phyloP scores from a whole-genome alignment of 2,113 vertebrate genomes.

The Eulacestoma nigropectus region DNA sequence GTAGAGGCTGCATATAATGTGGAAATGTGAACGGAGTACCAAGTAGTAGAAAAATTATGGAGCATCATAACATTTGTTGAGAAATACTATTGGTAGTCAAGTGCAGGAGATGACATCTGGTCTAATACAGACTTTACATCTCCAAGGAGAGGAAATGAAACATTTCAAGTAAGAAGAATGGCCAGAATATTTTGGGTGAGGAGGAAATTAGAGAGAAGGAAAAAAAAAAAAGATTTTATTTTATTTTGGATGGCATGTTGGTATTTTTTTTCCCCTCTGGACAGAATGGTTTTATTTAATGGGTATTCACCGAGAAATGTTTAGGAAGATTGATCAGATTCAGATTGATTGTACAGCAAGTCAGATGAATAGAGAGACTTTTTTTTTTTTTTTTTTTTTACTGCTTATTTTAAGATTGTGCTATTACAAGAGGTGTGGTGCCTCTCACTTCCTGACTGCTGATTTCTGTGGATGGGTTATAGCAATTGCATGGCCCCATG shows the following conservation, averaged over 20 bases:
- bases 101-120: conserved; percentile 39
- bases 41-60: background rate
- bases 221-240: background rate
- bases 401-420: background rate
- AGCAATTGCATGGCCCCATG: conserved; percentile 1
- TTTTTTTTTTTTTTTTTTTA: background rate
- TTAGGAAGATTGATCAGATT: background rate
- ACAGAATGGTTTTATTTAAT: background rate
- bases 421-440: background rate
- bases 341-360: background rate
- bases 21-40: background rate
- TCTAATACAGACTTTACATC: conserved; percentile 12
- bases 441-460: background rate
- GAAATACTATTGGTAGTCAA: conserved; percentile 25
- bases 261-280: background rate
- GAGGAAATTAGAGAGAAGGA: background rate
- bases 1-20: background rate
- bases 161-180: background rate
- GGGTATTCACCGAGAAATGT: background rate
- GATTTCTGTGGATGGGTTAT: background rate
- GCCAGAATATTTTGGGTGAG: conserved; percentile 21
- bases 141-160: conserved; percentile 33
- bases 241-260: background rate
- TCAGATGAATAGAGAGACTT: background rate
- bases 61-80: background rate